These are phyloP conservation scores for Tanaodytes sp. DNA, from an alignment of 2,888 invertebrate species.

Conservation along the genomic window DNA sequence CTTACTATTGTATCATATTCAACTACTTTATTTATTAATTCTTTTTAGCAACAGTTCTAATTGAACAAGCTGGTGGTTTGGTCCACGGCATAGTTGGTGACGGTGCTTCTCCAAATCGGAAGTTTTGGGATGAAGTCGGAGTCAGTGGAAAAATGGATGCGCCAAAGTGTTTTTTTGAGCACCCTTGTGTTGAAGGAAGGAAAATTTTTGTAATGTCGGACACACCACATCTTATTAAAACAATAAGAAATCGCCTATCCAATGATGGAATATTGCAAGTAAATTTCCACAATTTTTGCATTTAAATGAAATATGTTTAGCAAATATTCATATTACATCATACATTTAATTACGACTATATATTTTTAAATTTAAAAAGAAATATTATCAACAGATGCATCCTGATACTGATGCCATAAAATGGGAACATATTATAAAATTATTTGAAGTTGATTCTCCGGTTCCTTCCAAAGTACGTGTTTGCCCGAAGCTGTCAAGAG, in stretches of 20 bases:
- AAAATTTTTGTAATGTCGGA: conserved; percentile 17
- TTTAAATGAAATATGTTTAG: conserved; percentile 8
- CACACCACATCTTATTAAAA: conserved; percentile 14
- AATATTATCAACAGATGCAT: conserved; percentile 7
- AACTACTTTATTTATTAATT: conserved; percentile 12
- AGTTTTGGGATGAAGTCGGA: conserved; percentile 12
- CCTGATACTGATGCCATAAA: conserved; percentile 1
- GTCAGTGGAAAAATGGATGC: conserved; percentile 8
- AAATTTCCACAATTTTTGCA: conserved; percentile 5
- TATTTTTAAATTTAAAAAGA: conserved; percentile 11
- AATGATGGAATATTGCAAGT: conserved; percentile 14
- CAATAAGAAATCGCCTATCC: conserved; percentile 18
- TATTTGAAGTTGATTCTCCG: neutral
- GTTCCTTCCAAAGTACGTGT: conserved; percentile 7
- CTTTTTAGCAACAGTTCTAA: conserved; percentile 1
- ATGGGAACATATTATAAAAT: conserved; percentile 11
- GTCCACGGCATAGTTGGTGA: conserved; percentile 9
- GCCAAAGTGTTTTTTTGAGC: conserved; percentile 6
- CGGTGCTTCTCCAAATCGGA: conserved; percentile 6
- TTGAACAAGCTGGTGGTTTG: conserved; percentile 13
- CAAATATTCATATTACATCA: no score
- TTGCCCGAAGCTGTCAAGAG: conserved; percentile 10
- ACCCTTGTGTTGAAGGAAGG: neutral
- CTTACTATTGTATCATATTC: neutral
- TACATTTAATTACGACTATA: conserved; percentile 5